Conservation (phyloP, 2,888 invertebrate species). For the Palloptera scutellata region DNA sequence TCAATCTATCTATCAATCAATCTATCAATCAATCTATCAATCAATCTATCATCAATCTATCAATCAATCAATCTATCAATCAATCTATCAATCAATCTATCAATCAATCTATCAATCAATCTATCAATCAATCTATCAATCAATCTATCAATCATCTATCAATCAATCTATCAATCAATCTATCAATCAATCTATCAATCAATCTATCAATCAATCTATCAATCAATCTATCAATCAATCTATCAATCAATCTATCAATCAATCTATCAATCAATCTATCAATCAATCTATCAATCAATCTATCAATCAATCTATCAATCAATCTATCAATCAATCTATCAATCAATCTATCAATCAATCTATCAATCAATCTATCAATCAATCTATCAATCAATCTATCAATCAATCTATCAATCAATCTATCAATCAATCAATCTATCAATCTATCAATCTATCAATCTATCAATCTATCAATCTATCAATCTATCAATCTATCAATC, state of each 20-base stretch:
- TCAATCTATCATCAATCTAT: slow-evolving; percentile 2
- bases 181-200: neutral
- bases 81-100: neutral
- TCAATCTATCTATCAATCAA: neutral
- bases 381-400: neutral
- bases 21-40: neutral
- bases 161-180: slow-evolving; percentile 8
- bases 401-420: neutral
- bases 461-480: neutral
- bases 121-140: neutral
- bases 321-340: neutral
- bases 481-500: neutral
- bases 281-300: neutral
- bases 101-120: neutral
- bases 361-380: neutral
- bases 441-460: neutral
- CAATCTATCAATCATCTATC: slow-evolving; percentile 9
- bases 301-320: neutral
- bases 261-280: neutral
- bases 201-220: neutral
- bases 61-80: slow-evolving; percentile 16
- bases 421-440: neutral
- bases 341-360: neutral
- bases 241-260: neutral
- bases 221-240: neutral